Evolutionary conservation across 2,113 vertebrate species (phyloP).

Genomic region (Ictidomys tridecemlineatus): DNA sequence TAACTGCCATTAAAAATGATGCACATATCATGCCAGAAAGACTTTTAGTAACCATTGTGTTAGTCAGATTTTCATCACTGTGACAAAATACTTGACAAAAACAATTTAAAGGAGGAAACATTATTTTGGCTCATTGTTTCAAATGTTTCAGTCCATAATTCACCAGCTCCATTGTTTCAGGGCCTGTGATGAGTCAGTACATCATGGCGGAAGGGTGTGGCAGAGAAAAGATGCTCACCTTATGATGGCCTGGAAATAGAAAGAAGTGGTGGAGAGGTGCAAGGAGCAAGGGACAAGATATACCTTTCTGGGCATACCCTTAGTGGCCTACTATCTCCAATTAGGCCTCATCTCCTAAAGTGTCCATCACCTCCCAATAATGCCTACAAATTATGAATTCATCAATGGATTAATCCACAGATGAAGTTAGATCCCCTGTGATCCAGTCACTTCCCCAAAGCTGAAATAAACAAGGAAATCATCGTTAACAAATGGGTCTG

Average conservation of each 20-base stretch:
- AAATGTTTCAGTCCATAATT: background rate
- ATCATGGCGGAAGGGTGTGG: background rate
- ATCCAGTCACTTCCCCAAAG: too few relatives aligned
- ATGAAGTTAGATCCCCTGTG: too few relatives aligned
- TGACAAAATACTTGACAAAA: background rate
- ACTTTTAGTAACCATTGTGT: background rate
- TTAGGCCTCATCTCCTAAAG: too few relatives aligned
- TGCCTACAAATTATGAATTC: too few relatives aligned
- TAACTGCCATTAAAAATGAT: background rate
- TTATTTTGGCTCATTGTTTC: background rate
- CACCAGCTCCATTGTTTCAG: background rate
- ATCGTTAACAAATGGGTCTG: background rate
- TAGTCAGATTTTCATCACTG: background rate
- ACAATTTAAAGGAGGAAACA: background rate
- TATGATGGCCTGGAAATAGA: too few relatives aligned
- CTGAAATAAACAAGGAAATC: too few relatives aligned
- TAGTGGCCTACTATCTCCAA: too few relatives aligned
- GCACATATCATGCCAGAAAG: background rate
- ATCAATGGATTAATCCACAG: too few relatives aligned
- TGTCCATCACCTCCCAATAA: too few relatives aligned
- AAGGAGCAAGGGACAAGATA: too few relatives aligned
- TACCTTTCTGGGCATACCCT: too few relatives aligned
- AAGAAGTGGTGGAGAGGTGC: too few relatives aligned
- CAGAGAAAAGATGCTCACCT: background rate
- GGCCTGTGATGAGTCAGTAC: background rate